Conservation (phyloP, 2,888 invertebrate species). For the Lymantria monacha region DNA sequence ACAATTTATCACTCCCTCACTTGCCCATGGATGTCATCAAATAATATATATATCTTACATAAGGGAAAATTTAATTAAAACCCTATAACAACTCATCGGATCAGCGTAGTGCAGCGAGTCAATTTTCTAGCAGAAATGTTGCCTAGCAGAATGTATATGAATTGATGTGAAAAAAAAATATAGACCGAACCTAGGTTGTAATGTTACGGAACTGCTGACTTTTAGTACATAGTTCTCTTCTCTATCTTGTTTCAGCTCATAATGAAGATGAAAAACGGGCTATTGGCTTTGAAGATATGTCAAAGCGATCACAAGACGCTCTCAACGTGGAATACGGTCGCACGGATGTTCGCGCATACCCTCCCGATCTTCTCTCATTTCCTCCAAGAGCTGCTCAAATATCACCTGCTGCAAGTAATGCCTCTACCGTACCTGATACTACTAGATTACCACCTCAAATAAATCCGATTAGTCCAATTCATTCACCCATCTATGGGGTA, state of each 20-base stretch:
- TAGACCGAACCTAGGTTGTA: too few relatives aligned
- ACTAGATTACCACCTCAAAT: constrained; percentile 83
- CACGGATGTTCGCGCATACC: constrained; percentile 84
- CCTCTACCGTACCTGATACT: constrained; percentile 90
- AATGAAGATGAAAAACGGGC: constrained; percentile 88
- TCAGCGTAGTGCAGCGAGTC: too few relatives aligned
- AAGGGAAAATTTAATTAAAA: too few relatives aligned
- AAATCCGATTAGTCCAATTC: constrained; percentile 85
- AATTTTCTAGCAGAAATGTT: too few relatives aligned
- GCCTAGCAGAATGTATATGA: too few relatives aligned
- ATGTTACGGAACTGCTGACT: too few relatives aligned
- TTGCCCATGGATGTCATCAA: too few relatives aligned
- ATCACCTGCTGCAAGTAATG: constrained; percentile 90
- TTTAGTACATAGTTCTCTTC: not conserved
- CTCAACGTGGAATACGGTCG: constrained; percentile 81
- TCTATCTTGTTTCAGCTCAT: constrained; percentile 75
- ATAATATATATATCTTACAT: too few relatives aligned
- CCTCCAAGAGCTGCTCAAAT: constrained; percentile 87
- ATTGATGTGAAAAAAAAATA: too few relatives aligned
- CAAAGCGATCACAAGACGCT: constrained; percentile 79
- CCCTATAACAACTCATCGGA: too few relatives aligned
- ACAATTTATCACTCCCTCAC: too few relatives aligned
- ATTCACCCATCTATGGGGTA: constrained; percentile 85
- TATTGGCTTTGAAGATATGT: constrained; percentile 84
- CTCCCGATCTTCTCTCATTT: constrained; percentile 92